Conservation (phyloP, 2,113 vertebrate genomes). For the Chlamydotis undulata region DNA sequence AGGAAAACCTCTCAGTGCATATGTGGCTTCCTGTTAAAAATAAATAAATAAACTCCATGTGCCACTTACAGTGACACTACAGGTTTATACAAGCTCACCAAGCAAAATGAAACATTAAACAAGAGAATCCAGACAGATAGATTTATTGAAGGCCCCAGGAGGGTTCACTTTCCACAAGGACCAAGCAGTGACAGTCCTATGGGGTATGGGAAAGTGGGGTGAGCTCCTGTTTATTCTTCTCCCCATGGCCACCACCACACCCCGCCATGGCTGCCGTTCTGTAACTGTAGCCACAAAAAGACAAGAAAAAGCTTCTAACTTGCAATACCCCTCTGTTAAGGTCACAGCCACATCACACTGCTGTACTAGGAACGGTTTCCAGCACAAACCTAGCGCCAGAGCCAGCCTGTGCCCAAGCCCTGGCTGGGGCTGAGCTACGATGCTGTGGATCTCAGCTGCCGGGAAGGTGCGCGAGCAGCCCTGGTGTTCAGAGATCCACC, state of each 20-base stretch:
- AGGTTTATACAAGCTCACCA: background rate
- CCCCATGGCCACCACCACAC: background rate
- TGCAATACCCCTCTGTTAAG: fast-evolving
- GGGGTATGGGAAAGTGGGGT: background rate
- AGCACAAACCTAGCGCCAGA: background rate
- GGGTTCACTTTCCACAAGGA: background rate
- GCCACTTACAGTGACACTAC: background rate
- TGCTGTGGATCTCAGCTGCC: background rate
- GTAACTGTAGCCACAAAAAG: background rate
- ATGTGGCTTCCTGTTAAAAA: background rate
- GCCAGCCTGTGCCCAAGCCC: background rate
- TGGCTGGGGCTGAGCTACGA: background rate
- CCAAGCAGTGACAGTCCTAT: background rate
- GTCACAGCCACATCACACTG: background rate
- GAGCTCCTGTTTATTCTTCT: background rate
- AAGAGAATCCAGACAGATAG: background rate
- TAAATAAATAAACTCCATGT: background rate
- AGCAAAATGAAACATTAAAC: background rate
- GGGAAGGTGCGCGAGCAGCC: background rate
- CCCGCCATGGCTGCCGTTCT: background rate
- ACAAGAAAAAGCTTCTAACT: background rate
- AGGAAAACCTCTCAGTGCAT: background rate
- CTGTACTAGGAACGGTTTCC: background rate
- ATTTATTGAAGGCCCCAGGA: background rate
- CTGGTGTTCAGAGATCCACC: background rate